Evolutionary conservation across 2,888 invertebrate genomes (phyloP), one percentile per base, ranked within the genome.

Genomic region (Endomychus coccineus): DNA sequence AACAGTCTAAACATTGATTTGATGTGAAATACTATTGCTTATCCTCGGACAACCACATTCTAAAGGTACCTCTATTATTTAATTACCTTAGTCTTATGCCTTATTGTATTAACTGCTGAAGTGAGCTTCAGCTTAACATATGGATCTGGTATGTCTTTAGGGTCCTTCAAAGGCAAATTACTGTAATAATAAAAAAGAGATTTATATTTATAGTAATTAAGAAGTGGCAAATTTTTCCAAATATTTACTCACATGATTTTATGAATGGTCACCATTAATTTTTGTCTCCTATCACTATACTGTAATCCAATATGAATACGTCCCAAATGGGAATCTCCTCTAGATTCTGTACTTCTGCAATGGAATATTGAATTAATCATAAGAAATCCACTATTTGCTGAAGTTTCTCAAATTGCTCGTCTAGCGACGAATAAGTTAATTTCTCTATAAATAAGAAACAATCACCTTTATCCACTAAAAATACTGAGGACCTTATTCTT

Each of bases 41-140:
- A n/a, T n/a, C n/a, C n/a, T n/a, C n/a, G n/a, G n/a, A n/a, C n/a
- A n/a, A n/a, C n/a, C n/a, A n/a, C n/a, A n/a, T n/a, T n/a, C n/a
- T n/a, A n/a, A n/a, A n/a, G n/a, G n/a, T n/a, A n/a, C n/a, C n/a
- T n/a, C n/a, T n/a, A 6, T 19, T n/a, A 19, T 6, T 19, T n/a
- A n/a, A 19, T 6, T 6, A 82, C 79, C 46, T 72, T 73, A 6
- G 87, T 87, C 63, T 86, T 86, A 23, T 86, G 76, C 61, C 88
- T 88, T 0, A 83, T 78, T 46, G 84, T 83, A 63, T 80, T 77
- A 31, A 83, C 77, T 31, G 83, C 82, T 0, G 88, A 86, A 39
- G 84, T 68, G 46, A 89, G 67, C 59, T 88, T 86, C 16, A 90
- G 61, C 60, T 89, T 90, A 1, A 90, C 88, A 59, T 89, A 90